Conservation (phyloP, 2,113 vertebrate species). For the Indicator indicator region DNA sequence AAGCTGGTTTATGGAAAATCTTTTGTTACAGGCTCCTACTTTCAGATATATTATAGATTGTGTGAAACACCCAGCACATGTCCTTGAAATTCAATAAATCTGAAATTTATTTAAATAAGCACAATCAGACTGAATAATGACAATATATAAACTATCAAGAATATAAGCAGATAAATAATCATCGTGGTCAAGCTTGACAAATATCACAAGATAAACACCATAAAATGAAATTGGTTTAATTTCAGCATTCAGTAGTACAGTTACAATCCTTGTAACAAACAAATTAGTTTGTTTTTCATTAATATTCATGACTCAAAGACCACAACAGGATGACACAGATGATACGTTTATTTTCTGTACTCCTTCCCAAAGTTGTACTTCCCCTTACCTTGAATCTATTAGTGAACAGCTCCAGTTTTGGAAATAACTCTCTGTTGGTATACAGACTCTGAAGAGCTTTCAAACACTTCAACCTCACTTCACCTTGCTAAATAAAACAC, state of each 20-base stretch:
- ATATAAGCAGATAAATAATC: background rate
- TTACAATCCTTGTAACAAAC: background rate
- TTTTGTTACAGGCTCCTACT: background rate
- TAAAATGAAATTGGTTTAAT: background rate
- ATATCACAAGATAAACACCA: background rate
- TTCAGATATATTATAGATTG: background rate
- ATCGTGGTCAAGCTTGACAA: background rate
- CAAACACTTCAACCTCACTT: conserved; percentile 98
- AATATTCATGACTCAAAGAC: background rate
- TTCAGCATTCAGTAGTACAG: background rate
- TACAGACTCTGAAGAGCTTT: conserved; percentile 98
- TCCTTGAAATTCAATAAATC: background rate
- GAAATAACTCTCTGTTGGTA: conserved; percentile 96
- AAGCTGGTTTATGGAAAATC: background rate
- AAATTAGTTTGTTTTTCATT: background rate
- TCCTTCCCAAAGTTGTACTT: background rate
- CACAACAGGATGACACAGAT: background rate
- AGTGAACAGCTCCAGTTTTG: conserved; percentile 97
- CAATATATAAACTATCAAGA: background rate
- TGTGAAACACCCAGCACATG: background rate
- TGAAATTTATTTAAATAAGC: background rate
- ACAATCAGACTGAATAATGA: background rate
- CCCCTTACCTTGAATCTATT: conserved; percentile 96
- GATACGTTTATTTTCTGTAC: background rate
- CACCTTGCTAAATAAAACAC: conserved; percentile 90